Base-by-base conservation (phyloP, 2,797 vertebrate species). In the Apodemus agrarius region DNA sequence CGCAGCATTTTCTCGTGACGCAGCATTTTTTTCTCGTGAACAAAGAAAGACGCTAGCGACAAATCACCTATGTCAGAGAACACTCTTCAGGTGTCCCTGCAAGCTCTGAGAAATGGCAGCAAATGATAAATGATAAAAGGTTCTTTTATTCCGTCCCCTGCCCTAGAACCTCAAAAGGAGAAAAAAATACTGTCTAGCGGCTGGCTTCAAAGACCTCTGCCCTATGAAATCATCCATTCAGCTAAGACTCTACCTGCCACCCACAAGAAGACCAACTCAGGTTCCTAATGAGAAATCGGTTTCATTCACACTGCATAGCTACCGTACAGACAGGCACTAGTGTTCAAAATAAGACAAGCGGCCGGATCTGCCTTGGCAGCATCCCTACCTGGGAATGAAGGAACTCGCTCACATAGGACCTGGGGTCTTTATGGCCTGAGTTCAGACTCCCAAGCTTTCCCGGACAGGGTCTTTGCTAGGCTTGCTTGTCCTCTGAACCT, bases 291-390 rank as follows among this genome's bases (percentile, higher is more conserved):
- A 63, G 37, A 31, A 8, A 24, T 1, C 26, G 4, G 84, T 74
- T 63, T 84, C 29, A n/a, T 29, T 59, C 67, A 16, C 34, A 96
- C 11, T 9, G 34, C 79, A 21, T 1, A 59, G 8, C 12, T 21
- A 54, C 67, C 17, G 3, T 0, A 8, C 19, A 63, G 43, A 21
- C 61, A 54, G 6, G 7, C 1, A 76, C 3, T 21, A 34, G 3
- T 46, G 34, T 34, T 89, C 72, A 78, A 69, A 49, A 37, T n/a
- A 72, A 84, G 11, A 14, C 79, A 84, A 37, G 46, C 16, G 19
- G 43, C 29, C 49, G 26, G 61, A 5, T 2, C 69, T 69, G 21
- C 21, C n/a, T 49, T 21, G 29, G 40, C 46, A 52, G 11, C 11
- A 67, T 69, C 37, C 43, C 10, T 17, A 31, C n/a, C 10, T 8